Evolutionary conservation across 2,888 invertebrate genomes (phyloP).

Genomic region (Andricus curvator): DNA sequence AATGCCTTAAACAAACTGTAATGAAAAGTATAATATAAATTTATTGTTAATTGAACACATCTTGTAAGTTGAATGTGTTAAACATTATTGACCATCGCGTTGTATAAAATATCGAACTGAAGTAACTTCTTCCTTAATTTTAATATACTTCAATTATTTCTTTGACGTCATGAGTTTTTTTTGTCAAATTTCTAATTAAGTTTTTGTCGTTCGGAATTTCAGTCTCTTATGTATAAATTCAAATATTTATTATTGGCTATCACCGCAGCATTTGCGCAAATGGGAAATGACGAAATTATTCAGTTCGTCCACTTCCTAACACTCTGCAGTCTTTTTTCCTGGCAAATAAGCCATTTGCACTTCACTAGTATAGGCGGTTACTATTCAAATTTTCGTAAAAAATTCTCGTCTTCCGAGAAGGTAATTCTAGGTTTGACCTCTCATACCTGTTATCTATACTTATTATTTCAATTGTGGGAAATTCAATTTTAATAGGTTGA

Average conservation of each 20-base stretch:
- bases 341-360: slow-evolving; percentile 24
- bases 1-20: too few species aligned
- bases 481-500: background rate
- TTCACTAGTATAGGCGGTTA: background rate
- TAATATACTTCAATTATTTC: background rate
- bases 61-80: too few species aligned
- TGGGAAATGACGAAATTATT: slow-evolving; percentile 23
- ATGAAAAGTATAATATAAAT: too few species aligned
- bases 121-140: background rate
- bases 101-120: too few species aligned
- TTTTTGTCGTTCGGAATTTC: background rate
- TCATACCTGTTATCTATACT: background rate
- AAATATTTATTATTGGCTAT: slow-evolving; percentile 31
- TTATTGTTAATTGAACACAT: too few species aligned
- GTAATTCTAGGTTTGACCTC: background rate
- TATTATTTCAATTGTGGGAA: background rate
- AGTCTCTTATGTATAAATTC: slow-evolving; percentile 14
- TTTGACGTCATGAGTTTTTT: background rate
- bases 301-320: slow-evolving; percentile 7
- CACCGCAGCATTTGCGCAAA: background rate
- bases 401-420: slow-evolving; percentile 11
- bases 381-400: slow-evolving; percentile 12
- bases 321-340: slow-evolving; percentile 21
- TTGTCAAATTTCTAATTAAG: background rate
- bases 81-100: too few species aligned